Base-by-base conservation (phyloP, 2,888 invertebrate species). In the Melanchra persicariae region DNA sequence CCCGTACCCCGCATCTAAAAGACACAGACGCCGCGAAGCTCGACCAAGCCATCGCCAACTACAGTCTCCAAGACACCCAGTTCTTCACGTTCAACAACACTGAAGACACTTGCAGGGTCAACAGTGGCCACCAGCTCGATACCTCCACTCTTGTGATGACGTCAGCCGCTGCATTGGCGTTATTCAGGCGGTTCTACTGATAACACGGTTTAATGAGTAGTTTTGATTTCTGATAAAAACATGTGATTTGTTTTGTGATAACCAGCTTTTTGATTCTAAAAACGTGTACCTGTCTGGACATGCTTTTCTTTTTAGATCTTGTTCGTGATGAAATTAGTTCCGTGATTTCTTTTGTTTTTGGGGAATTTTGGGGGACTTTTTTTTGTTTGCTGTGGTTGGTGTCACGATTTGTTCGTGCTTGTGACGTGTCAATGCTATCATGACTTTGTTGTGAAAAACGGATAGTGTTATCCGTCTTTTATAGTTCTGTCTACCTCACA, bases 11-110 rank as follows among this genome's bases (percentile, higher is more conserved):
- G 0, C 95, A 95, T 51, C 80, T 93, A 0, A 95, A 94, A 69
- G 90, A 89, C 47, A 92, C 92, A 0, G 94, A 94, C 51, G 91
- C 92, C 0, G 83, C 85, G 0, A 93, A 94, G 74, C 80, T 95
- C 0, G 90, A 93, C 62, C 88, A 91, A 55, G 93, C 93, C 0
- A 90, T 95, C 1, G 88, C 92, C 0, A 91, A 89, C 47, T 94
- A 94, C 79, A 89, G 87, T 22, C 87, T 95, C 0, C 90, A 93
- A 62, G 85, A 87, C 17, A 93, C 94, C 0, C 77, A 86, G 2
- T 93, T 95, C 73, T 82, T 86, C 3, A 90, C 85, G 0, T 94
- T 94, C 76, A 95, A 94, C 58, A 94, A 95, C 26, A 93, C 94
- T 0, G 95, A 95, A 67, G 91, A 93, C 17, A 89, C 91, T 0